These are phyloP conservation scores for Poecilia picta DNA, from an alignment of 2,797 vertebrate species.

Conservation along the genomic window DNA sequence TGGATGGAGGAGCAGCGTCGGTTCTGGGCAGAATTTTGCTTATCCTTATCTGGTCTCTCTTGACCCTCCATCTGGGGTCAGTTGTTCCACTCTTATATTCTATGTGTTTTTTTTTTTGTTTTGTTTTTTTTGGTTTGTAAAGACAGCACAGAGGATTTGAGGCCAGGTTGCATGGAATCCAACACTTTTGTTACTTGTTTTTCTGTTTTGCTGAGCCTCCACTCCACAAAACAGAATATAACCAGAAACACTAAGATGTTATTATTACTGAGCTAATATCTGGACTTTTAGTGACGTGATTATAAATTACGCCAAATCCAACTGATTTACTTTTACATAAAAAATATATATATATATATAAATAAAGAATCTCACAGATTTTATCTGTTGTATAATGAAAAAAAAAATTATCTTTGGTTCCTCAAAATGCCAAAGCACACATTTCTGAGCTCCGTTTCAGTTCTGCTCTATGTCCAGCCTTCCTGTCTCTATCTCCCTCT, in stretches of 20 bases:
- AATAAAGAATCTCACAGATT: neutral
- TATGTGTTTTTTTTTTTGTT: no score
- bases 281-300: neutral
- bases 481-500: slow-evolving; percentile 22
- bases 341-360: no score
- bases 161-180: neutral
- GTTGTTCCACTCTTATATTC: neutral
- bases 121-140: neutral
- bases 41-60: slow-evolving; percentile 4
- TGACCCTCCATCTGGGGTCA: neutral
- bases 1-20: neutral
- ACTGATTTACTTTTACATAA: no score
- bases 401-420: neutral
- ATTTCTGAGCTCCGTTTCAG: neutral
- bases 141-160: neutral
- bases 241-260: neutral
- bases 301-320: no score
- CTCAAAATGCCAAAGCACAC: neutral
- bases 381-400: neutral
- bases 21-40: neutral
- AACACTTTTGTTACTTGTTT: neutral
- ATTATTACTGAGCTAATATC: neutral
- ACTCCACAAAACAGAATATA: neutral
- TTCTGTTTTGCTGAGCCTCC: neutral
- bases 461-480: slow-evolving; percentile 2